These are phyloP conservation scores for Boloria euphrosyne DNA, from an alignment of 2,888 invertebrate species.

Conservation along the genomic window DNA sequence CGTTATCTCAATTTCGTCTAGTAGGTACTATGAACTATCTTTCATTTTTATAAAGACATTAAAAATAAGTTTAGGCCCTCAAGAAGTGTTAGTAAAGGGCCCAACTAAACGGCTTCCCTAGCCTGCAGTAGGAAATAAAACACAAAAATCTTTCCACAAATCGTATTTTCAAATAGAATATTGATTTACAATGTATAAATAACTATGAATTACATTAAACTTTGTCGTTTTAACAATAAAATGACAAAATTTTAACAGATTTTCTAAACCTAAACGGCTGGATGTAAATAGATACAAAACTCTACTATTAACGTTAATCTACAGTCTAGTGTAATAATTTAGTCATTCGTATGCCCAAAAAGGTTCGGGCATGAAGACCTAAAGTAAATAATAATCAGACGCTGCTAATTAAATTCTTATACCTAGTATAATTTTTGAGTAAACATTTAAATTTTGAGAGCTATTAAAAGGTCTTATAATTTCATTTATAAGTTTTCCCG, in stretches of 20 bases:
- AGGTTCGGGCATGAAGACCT: constrained; percentile 73
- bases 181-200: constrained; percentile 46
- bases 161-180: constrained; percentile 37
- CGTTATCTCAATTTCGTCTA: no score
- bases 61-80: no score
- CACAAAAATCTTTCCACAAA: constrained; percentile 18
- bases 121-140: constrained; percentile 61
- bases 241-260: constrained; percentile 63
- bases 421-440: constrained; percentile 3
- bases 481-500: not conserved
- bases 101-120: no score
- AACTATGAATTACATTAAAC: constrained; percentile 51
- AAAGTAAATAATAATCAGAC: constrained; percentile 15
- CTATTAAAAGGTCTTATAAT: not conserved
- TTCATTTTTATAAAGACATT: no score
- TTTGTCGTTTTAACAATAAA: constrained; percentile 72
- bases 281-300: constrained; percentile 30
- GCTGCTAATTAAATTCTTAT: not conserved
- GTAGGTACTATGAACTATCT: no score
- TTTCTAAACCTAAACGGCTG: constrained; percentile 35
- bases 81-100: no score
- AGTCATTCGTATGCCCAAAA: constrained; percentile 71
- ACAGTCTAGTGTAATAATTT: constrained; percentile 23
- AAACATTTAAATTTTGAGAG: not conserved
- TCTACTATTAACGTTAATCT: constrained; percentile 25